Evolutionary conservation across 2,888 invertebrate species (phyloP), one percentile per base, ranked within the genome.

Genomic region (Pogonocherus hispidulus): DNA sequence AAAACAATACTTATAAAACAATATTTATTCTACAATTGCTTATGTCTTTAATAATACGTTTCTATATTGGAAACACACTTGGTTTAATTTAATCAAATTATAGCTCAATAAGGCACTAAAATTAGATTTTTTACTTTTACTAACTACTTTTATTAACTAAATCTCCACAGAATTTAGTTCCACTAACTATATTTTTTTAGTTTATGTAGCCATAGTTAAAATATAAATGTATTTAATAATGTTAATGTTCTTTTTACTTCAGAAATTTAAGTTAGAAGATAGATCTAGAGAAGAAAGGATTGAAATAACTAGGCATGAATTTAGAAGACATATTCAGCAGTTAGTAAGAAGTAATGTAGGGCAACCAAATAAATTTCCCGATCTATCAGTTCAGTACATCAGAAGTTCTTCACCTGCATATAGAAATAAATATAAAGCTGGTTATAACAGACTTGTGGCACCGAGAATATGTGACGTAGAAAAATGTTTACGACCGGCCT

Each of bases 401-500:
- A 55, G 37, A 20, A 16, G n/a, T 35, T 23, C 22, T 14, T 35
- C 52, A 8, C 54, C 62, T 16, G 35, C 27, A 55, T 27, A n/a
- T 20, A 64, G 54, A 59, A 60, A 44, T 57, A 67, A 57, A 49
- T 66, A 72, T 51, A 73, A 69, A 56, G 27, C 66, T 1, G 72
- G 77, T 4, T 75, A 77, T 56, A 73, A 74, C 37, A 57, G 76
- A 56, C 68, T 82, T 19, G 79, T 82, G 11, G 70, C 77, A 14
- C 79, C 81, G 1, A 73, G 71, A 55, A 57, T 71, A 20, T 82
- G 81, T 60, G 80, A 82, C 67, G 74, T 78, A 4, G 78, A 78
- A 11, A 76, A 80, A 46, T 82, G 82, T 70, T 63, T 79, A 16
- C 85, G 86, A 70, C 82, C 84, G 1, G 91, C 93, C 2, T 81